Evolutionary conservation across 1,140 invertebrate species (phyloP).

Genomic region (Drosophila repletoides): DNA sequence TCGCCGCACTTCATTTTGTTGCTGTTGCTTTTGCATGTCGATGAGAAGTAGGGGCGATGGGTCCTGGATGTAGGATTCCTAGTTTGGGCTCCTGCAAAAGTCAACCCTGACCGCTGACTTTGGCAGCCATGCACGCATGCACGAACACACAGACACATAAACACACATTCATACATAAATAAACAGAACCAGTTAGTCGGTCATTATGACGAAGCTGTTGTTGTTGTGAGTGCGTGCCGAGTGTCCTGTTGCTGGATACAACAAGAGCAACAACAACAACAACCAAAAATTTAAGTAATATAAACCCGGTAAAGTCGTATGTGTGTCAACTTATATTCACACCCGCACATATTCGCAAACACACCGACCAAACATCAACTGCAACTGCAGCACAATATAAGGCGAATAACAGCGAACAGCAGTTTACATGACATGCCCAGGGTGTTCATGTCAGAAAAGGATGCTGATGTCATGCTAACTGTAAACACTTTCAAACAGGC

Average conservation of each 20-base stretch:
- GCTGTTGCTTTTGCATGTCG: constrained; percentile 38
- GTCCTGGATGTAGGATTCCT: constrained; percentile 14
- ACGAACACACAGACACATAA: constrained; percentile 52
- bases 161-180: constrained; percentile 40
- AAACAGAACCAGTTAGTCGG: constrained; percentile 66
- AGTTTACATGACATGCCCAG: not conserved
- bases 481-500: not conserved
- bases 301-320: not conserved
- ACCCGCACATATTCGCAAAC: no score
- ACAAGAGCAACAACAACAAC: constrained; percentile 27
- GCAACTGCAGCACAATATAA: no score
- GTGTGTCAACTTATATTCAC: no score
- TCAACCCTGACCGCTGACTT: constrained; percentile 71
- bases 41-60: not conserved
- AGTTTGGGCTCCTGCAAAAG: constrained; percentile 53
- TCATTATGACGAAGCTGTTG: constrained; percentile 61
- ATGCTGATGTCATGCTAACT: constrained; percentile 35
- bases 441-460: not conserved
- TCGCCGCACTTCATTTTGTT: constrained; percentile 61
- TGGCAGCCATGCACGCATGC: constrained; percentile 53
- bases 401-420: not conserved
- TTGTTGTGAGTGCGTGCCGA: constrained; percentile 35
- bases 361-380: not conserved
- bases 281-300: constrained; percentile 33
- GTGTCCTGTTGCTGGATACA: constrained; percentile 65